Evolutionary conservation across 1,140 invertebrate genomes (phyloP), one percentile per base, ranked within the genome.

Genomic region (Apocrypta bakeri): DNA sequence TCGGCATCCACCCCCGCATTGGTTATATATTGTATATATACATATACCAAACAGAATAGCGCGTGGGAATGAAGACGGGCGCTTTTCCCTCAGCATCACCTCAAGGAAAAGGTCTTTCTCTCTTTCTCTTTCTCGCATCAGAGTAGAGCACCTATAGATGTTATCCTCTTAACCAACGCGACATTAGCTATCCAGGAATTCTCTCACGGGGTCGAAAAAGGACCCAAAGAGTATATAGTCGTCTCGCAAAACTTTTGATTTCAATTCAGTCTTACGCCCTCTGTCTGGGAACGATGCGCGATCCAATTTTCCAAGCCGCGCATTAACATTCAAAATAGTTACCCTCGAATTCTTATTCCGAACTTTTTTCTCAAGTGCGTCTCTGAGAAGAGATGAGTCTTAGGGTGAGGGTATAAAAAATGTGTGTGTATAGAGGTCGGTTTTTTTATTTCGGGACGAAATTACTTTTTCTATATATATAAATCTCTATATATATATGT

Each of bases 41-140:
- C 1, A 21, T 56, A 56, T 68, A 68, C 11, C 27, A 1, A 29
- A 1, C 1, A 9, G 9, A 1, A 68, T 11, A 68, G 37, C 80
- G 86, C 89, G 89, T 90, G 89, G 89, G 89, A 90, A 90, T 88
- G 85, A 84, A 25, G 64, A 74, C 81, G 40, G 69, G 29, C 66
- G 75, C 68, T 81, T 71, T 73, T 73, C 73, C 40, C 40, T 75
- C 29, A 21, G 40, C 25, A 2, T 29, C 64, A 29, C 25, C 73
- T 40, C 76, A 17, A 17, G 66, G 42, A 56, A 68, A 68, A 42
- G 56, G 25, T 17, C 14, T 48, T 17, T 48, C 17, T 48, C 42
- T 12, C 42, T 17, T n/a, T n/a, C n/a, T n/a, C n/a, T n/a, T n/a
- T n/a, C 11, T 42, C 42, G 12, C 42, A 48, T 48, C 42, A 33